Percentiles rank a stretch among this genome's conserved stretches.
Evolutionary conservation across 2,113 vertebrate species (phyloP).

Genomic region (Gopherus evgoodei): DNA sequence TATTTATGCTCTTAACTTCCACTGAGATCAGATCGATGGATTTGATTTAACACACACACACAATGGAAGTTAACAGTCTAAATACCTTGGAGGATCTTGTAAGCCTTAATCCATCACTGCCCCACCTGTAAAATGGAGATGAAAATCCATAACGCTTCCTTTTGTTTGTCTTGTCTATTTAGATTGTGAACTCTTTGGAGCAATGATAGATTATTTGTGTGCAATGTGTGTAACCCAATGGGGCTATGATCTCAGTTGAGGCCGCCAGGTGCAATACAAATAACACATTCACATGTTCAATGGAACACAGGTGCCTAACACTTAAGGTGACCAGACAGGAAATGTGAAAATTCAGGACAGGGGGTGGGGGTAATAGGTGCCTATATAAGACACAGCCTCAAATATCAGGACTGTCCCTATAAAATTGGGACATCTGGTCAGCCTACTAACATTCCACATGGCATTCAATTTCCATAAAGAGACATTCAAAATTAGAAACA

Average conservation of each 20-base stretch:
- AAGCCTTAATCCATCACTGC: background rate
- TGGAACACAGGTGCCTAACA: background rate
- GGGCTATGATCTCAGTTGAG: background rate
- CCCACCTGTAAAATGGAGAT: background rate
- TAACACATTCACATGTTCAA: background rate
- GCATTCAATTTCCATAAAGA: constrained; percentile 24
- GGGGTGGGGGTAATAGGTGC: too few species aligned
- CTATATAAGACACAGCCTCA: too few species aligned
- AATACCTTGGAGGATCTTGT: background rate
- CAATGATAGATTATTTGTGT: background rate
- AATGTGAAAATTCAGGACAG: too few species aligned
- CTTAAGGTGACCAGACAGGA: background rate
- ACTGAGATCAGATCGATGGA: background rate
- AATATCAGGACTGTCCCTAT: too few species aligned
- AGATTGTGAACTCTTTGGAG: background rate
- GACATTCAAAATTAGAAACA: constrained; percentile 45
- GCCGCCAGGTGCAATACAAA: background rate
- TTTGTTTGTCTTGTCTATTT: background rate
- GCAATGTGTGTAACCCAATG: background rate
- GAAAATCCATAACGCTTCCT: background rate
- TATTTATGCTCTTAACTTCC: background rate
- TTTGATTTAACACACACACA: background rate
- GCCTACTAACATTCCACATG: background rate
- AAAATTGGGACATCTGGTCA: too few species aligned
- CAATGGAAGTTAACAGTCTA: background rate